Conservation (phyloP, 2,888 invertebrate species). For the Heliconius cydno region DNA sequence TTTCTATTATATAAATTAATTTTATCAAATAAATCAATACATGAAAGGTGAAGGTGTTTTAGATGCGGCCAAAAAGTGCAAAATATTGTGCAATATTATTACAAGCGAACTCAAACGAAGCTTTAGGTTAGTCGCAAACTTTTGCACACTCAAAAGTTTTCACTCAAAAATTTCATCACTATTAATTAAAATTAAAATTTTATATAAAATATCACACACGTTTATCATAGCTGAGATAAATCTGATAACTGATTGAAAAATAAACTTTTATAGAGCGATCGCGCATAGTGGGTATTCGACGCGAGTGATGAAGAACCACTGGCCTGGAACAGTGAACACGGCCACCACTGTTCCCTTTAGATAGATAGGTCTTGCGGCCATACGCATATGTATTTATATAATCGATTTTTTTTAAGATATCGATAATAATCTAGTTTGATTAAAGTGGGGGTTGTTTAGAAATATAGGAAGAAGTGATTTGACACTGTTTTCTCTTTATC, state of each 20-base stretch:
- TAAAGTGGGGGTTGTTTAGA: background rate
- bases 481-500: background rate
- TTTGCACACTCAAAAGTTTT: background rate
- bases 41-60: background rate
- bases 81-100: conserved; percentile 3
- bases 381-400: conserved; percentile 19
- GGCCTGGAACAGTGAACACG: conserved; percentile 79
- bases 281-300: conserved; percentile 58
- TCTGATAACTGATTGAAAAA: conserved; percentile 41
- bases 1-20: background rate
- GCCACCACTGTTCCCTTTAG: conserved; percentile 58
- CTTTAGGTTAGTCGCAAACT: background rate
- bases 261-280: conserved; percentile 51
- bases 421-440: background rate
- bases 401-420: background rate
- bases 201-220: conserved; percentile 13
- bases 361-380: conserved; percentile 44
- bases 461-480: background rate
- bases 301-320: conserved; percentile 72
- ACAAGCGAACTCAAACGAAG: background rate
- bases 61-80: background rate
- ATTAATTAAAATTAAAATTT: background rate
- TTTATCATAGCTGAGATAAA: conserved; percentile 24
- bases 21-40: background rate
- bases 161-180: background rate